Conservation (phyloP, 2,113 vertebrate species). For the Thymallus thymallus region DNA sequence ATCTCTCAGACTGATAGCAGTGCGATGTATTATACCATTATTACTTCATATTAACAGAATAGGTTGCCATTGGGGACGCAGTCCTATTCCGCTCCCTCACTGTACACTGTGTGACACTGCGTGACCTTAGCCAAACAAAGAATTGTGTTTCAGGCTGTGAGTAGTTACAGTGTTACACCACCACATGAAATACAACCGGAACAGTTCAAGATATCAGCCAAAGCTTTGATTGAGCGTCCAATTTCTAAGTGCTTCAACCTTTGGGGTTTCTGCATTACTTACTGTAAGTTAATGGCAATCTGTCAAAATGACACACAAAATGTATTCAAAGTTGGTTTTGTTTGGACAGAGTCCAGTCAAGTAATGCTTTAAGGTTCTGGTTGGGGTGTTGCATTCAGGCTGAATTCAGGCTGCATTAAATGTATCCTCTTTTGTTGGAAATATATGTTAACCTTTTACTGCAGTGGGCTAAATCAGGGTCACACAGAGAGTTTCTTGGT, state of each 20-base stretch:
- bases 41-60: slow-evolving; percentile 29
- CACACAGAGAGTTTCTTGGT: too few relatives aligned
- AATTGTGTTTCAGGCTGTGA: slow-evolving; percentile 46
- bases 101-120: slow-evolving; percentile 16
- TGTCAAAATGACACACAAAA: background rate
- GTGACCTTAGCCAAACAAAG: slow-evolving; percentile 45
- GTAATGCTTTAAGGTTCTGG: background rate
- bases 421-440: background rate
- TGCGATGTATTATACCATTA: slow-evolving; percentile 23
- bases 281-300: background rate
- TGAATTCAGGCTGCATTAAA: background rate
- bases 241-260: slow-evolving; percentile 42
- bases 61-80: slow-evolving; percentile 9
- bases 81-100: slow-evolving; percentile 31
- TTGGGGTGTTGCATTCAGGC: background rate
- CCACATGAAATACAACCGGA: slow-evolving; percentile 54
- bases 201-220: slow-evolving; percentile 32
- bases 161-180: slow-evolving; percentile 56
- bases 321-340: background rate
- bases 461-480: too few relatives aligned
- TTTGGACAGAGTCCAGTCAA: background rate
- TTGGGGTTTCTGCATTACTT: background rate
- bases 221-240: slow-evolving; percentile 36
- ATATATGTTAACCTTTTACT: background rate
- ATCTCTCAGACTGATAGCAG: background rate